Percentiles rank a stretch among this genome's conserved stretches.
Conservation (phyloP, 2,113 vertebrate genomes). For the Epinephelus cyanopodus region DNA sequence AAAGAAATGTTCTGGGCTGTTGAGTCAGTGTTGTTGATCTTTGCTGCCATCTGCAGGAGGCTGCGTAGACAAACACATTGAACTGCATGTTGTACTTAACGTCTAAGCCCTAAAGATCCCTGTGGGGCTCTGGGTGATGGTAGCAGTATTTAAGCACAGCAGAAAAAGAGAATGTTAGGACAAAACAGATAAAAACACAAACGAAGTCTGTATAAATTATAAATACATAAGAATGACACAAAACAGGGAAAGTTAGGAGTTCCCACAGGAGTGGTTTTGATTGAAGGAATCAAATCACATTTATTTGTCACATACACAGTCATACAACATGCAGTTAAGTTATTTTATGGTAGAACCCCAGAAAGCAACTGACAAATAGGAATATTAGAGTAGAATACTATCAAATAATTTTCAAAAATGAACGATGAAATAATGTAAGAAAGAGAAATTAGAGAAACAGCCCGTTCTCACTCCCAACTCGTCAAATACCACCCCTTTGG, state of each 20-base stretch:
- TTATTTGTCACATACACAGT: not conserved
- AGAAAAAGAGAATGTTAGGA: not conserved
- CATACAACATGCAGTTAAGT: not conserved
- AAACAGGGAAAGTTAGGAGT: not conserved
- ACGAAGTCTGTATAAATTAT: not conserved
- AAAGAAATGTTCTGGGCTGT: not conserved
- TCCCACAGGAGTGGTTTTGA: not conserved
- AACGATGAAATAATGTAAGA: not conserved
- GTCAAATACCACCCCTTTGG: no score
- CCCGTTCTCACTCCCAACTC: no score
- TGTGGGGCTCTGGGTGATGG: not conserved
- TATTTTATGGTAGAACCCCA: not conserved
- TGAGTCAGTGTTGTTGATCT: constrained; percentile 30
- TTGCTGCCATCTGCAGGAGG: constrained; percentile 78
- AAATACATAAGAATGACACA: not conserved
- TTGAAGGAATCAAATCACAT: not conserved
- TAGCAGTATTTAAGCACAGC: not conserved
- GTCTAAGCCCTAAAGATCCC: not conserved
- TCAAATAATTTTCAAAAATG: not conserved
- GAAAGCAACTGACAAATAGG: not conserved
- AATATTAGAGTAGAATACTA: not conserved
- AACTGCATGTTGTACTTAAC: not conserved
- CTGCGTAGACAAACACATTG: not conserved
- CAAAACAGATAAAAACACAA: not conserved
- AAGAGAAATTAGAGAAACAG: no score